Conservation (phyloP, 2,888 invertebrate species). For the Ophonus ardosiacus region DNA sequence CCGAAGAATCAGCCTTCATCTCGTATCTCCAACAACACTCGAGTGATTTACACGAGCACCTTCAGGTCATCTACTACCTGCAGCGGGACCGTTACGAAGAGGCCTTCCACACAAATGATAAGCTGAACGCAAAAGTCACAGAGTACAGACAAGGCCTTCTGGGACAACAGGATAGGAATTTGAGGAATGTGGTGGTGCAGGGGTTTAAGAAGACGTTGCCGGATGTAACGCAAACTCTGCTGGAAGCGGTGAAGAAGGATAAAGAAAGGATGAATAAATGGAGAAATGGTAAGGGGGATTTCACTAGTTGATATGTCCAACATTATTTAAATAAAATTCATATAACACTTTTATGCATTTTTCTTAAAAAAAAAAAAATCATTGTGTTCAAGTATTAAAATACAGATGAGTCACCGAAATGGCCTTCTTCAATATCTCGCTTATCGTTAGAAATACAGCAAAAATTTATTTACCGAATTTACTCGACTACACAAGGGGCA, state of each 20-base stretch:
- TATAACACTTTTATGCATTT: too few species aligned
- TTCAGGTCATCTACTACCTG: constrained; percentile 84
- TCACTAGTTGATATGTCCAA: background rate
- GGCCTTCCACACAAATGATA: constrained; percentile 77
- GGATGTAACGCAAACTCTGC: constrained; percentile 70
- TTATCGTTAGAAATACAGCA: too few species aligned
- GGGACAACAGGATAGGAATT: constrained; percentile 68
- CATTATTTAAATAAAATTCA: too few species aligned
- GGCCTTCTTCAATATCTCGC: too few species aligned
- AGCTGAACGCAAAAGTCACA: constrained; percentile 54
- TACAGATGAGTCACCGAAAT: too few species aligned
- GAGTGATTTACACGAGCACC: constrained; percentile 78
- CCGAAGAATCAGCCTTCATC: constrained; percentile 84
- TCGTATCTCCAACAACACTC: constrained; percentile 81
- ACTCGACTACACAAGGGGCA: too few species aligned
- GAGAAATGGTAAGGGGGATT: background rate
- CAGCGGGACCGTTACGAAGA: constrained; percentile 80
- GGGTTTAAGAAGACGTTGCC: constrained; percentile 68
- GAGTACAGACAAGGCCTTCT: constrained; percentile 70
- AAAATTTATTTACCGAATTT: too few species aligned
- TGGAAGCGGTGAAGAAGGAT: constrained; percentile 70
- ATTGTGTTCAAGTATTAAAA: too few species aligned
- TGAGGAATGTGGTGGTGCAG: constrained; percentile 37
- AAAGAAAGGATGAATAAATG: constrained; percentile 59
- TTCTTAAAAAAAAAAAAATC: too few species aligned